A percentile compares a stretch with the other conserved stretches of the same genome.
phyloP scores from a whole-genome alignment of 2,113 vertebrate genomes.

The Sclerurus mexicanus region DNA sequence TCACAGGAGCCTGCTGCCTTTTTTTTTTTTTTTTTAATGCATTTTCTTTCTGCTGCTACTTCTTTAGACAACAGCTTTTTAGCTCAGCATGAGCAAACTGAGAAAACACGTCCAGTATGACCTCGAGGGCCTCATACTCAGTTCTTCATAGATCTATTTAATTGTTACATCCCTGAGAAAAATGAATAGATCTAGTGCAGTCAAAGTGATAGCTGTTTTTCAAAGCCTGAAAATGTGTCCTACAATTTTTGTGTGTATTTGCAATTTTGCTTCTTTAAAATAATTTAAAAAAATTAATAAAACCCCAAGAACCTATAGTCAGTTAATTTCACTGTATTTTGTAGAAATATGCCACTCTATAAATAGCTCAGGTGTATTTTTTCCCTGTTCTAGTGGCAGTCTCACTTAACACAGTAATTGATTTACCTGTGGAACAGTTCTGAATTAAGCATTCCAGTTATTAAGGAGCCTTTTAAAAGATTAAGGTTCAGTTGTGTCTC shows the following conservation, averaged over 20 bases:
- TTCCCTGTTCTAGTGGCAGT: constrained; percentile 14
- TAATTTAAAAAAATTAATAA: background rate
- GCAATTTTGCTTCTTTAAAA: background rate
- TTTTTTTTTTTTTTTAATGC: constrained; percentile 65
- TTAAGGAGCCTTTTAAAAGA: constrained; percentile 32
- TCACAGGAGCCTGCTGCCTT: constrained; percentile 60
- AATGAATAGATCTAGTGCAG: constrained; percentile 36
- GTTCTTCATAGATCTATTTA: constrained; percentile 67
- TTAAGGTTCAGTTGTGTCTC: background rate
- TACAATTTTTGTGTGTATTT: background rate
- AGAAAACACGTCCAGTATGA: constrained; percentile 74
- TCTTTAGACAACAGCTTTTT: constrained; percentile 81
- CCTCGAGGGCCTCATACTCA: constrained; percentile 62
- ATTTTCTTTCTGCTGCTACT: constrained; percentile 74
- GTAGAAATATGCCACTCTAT: background rate
- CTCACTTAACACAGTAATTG: constrained; percentile 33
- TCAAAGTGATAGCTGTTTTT: constrained; percentile 20
- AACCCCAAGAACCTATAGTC: rapidly evolving
- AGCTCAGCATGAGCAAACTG: constrained; percentile 74
- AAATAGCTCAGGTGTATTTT: background rate
- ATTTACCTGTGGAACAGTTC: constrained; percentile 56
- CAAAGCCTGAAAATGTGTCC: constrained; percentile 5
- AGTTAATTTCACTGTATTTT: background rate
- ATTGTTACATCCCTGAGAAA: constrained; percentile 68
- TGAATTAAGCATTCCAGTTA: constrained; percentile 44